phyloP scores from a whole-genome alignment of 1,140 invertebrate species.

The Potamilus streckersoni region DNA sequence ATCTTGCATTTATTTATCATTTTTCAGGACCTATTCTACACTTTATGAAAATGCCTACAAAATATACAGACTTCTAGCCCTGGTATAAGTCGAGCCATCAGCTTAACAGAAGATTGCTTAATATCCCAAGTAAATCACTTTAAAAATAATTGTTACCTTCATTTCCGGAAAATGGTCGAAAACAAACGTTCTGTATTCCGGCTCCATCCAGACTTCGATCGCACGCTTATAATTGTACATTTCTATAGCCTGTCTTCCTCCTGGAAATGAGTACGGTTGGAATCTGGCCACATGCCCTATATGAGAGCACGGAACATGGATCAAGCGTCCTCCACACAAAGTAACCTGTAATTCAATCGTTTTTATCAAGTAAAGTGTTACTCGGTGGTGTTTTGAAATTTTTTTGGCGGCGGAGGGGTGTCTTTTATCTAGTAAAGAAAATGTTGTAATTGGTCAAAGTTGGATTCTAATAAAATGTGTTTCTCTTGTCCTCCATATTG shows the following conservation, averaged over 20 bases:
- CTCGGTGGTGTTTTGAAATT: neutral
- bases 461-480: neutral
- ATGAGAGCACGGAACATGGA: constrained; percentile 78
- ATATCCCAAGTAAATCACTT: too few relatives aligned
- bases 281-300: constrained; percentile 75
- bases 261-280: constrained; percentile 93
- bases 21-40: too few relatives aligned
- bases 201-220: constrained; percentile 61
- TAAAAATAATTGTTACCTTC: constrained; percentile 37
- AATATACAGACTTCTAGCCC: too few relatives aligned
- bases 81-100: too few relatives aligned
- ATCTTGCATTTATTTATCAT: too few relatives aligned
- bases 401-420: neutral
- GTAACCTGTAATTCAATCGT: constrained; percentile 84
- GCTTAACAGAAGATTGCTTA: too few relatives aligned
- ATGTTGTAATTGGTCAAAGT: neutral
- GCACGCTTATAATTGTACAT: constrained; percentile 61
- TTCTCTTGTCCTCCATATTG: neutral
- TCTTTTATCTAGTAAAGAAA: neutral
- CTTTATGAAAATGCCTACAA: too few relatives aligned
- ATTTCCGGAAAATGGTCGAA: constrained; percentile 54
- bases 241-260: constrained; percentile 73
- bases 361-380: neutral
- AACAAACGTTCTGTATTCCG: constrained; percentile 50
- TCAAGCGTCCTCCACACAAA: constrained; percentile 95